A percentile compares a stretch with the other conserved stretches of the same genome.
These are phyloP conservation scores for Mallotus villosus DNA, from an alignment of 2,797 vertebrate species.

Conservation along the genomic window DNA sequence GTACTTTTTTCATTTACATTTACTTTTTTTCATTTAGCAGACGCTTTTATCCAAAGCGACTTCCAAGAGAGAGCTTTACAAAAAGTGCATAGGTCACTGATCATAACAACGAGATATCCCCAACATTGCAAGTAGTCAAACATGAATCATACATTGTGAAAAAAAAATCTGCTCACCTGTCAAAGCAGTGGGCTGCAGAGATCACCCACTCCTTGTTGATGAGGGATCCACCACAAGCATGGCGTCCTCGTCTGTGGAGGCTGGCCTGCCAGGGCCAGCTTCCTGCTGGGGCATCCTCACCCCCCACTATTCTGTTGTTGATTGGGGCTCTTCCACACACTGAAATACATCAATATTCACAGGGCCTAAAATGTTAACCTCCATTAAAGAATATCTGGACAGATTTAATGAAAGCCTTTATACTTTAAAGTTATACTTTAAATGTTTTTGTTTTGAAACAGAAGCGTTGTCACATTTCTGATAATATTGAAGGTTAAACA, in stretches of 20 bases:
- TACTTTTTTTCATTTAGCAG: too few species aligned
- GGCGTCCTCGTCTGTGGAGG: constrained; percentile 23
- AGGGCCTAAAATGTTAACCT: background rate
- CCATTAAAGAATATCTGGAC: background rate
- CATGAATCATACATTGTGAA: too few species aligned
- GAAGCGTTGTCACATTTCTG: too few species aligned
- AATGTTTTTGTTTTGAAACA: background rate
- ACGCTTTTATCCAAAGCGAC: too few species aligned
- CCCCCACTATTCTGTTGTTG: constrained; percentile 53
- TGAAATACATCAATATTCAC: background rate
- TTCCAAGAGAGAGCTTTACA: too few species aligned
- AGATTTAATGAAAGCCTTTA: background rate
- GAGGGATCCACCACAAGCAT: constrained; percentile 63
- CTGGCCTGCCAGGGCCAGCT: constrained; percentile 65
- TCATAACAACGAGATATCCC: too few species aligned
- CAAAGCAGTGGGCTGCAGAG: constrained; percentile 59
- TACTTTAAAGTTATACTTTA: background rate
- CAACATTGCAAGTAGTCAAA: too few species aligned
- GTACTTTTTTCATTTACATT: too few species aligned
- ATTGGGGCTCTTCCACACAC: constrained; percentile 43
- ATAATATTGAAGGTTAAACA: background rate
- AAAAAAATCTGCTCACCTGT: too few species aligned
- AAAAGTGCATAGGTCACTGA: too few species aligned
- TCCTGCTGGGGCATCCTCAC: constrained; percentile 46
- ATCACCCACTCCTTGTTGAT: constrained; percentile 65